A percentile compares a stretch with the other conserved stretches of the same genome.
Evolutionary conservation across 2,113 vertebrate species (phyloP).

Genomic region (Drymodes brunneopygia): DNA sequence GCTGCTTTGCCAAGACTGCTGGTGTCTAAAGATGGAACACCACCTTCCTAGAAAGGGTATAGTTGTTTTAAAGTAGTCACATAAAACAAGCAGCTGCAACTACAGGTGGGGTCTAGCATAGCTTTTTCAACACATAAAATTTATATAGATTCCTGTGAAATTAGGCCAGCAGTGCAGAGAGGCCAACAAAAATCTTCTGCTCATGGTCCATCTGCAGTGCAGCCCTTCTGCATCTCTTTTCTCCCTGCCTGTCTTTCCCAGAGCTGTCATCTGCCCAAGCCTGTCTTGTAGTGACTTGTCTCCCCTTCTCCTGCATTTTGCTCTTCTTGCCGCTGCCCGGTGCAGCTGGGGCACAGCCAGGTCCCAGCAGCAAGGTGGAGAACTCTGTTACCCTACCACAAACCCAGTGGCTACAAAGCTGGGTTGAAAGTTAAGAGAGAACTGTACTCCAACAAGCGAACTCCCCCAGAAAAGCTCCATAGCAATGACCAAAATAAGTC

Average conservation of each 20-base stretch:
- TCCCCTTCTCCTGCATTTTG: background rate
- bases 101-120: background rate
- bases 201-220: background rate
- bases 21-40: background rate
- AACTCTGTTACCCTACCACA: background rate
- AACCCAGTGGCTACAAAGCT: background rate
- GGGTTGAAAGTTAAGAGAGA: background rate
- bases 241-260: background rate
- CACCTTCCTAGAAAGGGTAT: background rate
- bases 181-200: background rate
- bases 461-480: background rate
- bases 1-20: background rate
- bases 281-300: background rate
- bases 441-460: background rate
- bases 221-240: background rate
- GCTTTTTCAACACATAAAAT: background rate
- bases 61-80: background rate
- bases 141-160: background rate
- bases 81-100: background rate
- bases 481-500: background rate
- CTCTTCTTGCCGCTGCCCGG: rapidly evolving
- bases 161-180: background rate
- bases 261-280: background rate
- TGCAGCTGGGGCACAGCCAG: background rate
- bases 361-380: background rate